phyloP scores from a whole-genome alignment of 2,888 invertebrate genomes.

The Unio pictorum region DNA sequence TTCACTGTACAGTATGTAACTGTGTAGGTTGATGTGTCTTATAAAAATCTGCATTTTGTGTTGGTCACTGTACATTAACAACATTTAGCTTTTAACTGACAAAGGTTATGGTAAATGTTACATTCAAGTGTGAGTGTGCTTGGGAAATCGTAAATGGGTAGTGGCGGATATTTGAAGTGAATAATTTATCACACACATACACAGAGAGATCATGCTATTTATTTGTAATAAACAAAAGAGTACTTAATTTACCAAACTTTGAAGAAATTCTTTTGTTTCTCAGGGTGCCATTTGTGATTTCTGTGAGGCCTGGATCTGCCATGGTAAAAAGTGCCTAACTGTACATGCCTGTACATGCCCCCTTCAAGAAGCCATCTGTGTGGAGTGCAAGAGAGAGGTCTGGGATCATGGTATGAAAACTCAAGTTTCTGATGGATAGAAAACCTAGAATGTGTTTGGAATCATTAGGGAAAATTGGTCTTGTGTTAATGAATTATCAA shows the following conservation, averaged over 20 bases:
- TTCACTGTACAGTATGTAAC: too few relatives aligned
- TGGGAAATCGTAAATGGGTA: too few relatives aligned
- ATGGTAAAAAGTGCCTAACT: slow-evolving; percentile 91
- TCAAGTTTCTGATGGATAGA: neutral
- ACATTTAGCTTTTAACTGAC: too few relatives aligned
- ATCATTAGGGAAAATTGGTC: neutral
- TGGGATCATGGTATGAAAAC: slow-evolving; percentile 87
- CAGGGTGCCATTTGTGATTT: slow-evolving; percentile 97
- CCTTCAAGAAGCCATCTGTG: slow-evolving; percentile 87
- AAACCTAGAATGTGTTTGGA: neutral
- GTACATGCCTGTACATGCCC: slow-evolving; percentile 94
- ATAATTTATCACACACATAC: too few relatives aligned
- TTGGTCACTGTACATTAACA: too few relatives aligned
- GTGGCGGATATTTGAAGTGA: too few relatives aligned
- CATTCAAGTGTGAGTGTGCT: too few relatives aligned
- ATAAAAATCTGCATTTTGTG: too few relatives aligned
- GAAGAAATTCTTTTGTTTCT: slow-evolving; percentile 19
- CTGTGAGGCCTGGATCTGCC: slow-evolving; percentile 98
- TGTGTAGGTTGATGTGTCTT: too few relatives aligned
- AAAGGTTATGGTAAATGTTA: too few relatives aligned
- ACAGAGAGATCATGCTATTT: too few relatives aligned
- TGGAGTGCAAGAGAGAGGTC: slow-evolving; percentile 93
- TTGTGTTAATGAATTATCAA: neutral
- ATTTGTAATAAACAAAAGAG: too few relatives aligned
- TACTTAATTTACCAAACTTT: neutral